These are phyloP conservation scores for Rhopalosiphum maidis DNA, from an alignment of 1,140 invertebrate genomes.

Conservation along the genomic window DNA sequence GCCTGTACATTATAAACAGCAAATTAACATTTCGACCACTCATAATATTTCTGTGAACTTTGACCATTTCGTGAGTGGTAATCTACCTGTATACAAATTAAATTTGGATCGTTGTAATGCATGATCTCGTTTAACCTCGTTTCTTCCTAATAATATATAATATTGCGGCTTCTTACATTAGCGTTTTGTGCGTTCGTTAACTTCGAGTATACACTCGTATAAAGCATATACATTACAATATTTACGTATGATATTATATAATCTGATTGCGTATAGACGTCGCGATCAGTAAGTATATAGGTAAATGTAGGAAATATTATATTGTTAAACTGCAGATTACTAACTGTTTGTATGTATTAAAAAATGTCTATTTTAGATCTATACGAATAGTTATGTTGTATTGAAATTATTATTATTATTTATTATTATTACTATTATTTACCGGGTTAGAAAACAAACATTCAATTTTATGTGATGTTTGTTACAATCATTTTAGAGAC, in stretches of 20 bases:
- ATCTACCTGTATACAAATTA: neutral
- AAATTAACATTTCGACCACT: neutral
- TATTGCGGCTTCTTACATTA: neutral
- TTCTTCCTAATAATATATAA: neutral
- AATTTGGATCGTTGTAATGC: neutral
- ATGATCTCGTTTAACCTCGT: neutral
- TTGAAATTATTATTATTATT: neutral
- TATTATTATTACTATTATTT: neutral
- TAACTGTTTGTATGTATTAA: neutral
- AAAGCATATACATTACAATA: neutral
- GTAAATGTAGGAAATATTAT: neutral
- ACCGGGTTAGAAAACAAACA: neutral
- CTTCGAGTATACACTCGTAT: neutral
- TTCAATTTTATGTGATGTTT: neutral
- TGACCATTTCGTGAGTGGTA: neutral
- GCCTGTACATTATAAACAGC: neutral
- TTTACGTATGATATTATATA: neutral
- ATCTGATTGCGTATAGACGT: neutral
- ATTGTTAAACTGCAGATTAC: neutral
- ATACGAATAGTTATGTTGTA: neutral
- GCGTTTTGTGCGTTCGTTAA: neutral
- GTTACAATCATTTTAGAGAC: neutral
- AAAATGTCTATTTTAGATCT: neutral
- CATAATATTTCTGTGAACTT: neutral
- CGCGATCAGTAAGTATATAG: neutral